phyloP scores from a whole-genome alignment of 1,140 invertebrate species.

The Nasonia giraulti region DNA sequence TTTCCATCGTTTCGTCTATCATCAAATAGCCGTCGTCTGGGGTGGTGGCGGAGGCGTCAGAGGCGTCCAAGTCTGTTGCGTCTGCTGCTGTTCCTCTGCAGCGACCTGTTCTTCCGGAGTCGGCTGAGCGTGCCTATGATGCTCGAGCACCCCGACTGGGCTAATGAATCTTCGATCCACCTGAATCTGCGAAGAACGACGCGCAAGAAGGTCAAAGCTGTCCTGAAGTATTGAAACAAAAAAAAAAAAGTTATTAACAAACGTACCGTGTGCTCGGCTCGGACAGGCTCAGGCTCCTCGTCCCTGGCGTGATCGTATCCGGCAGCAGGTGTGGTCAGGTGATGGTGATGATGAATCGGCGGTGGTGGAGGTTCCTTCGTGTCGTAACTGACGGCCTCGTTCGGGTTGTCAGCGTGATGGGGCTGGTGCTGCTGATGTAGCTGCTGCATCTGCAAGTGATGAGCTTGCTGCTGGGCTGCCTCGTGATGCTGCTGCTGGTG shows the following conservation, averaged over 20 bases:
- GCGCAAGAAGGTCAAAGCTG: not conserved
- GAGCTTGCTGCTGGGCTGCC: slow-evolving; percentile 43
- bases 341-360: slow-evolving; percentile 22
- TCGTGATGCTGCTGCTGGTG: slow-evolving; percentile 44
- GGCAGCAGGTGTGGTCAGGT: not conserved
- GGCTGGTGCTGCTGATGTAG: slow-evolving; percentile 47
- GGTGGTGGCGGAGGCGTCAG: slow-evolving; percentile 67
- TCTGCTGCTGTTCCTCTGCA: slow-evolving; percentile 65
- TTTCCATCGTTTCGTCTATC: too few species aligned
- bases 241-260: not conserved
- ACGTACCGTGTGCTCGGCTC: slow-evolving; percentile 45
- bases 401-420: slow-evolving; percentile 41
- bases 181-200: slow-evolving; percentile 13
- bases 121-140: slow-evolving; percentile 39
- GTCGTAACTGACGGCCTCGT: slow-evolving; percentile 26
- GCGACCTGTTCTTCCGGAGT: slow-evolving; percentile 53
- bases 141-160: slow-evolving; percentile 22
- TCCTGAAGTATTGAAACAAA: not conserved
- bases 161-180: slow-evolving; percentile 44
- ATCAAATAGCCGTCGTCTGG: slow-evolving; percentile 71
- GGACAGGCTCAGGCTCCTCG: slow-evolving; percentile 5
- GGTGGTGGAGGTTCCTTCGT: not conserved
- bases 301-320: slow-evolving; percentile 31
- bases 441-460: slow-evolving; percentile 54
- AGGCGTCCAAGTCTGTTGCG: slow-evolving; percentile 68